Base-by-base conservation (phyloP, 1,140 invertebrate genomes). In the Andricus grossulariae region DNA sequence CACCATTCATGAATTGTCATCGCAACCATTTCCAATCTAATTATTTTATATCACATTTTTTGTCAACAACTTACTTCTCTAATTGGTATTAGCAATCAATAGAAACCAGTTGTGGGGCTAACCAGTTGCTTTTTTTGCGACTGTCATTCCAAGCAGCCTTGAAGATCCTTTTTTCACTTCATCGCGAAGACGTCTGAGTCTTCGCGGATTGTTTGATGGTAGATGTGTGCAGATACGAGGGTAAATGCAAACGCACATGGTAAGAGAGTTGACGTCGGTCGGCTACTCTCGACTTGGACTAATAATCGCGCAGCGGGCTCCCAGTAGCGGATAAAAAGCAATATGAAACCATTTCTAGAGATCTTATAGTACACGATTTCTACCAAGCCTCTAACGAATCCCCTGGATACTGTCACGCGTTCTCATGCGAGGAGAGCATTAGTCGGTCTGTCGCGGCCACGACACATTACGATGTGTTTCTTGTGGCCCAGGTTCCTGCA, bases 401-500 rank as follows among this genome's bases (percentile, higher is more conserved):
- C 54, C 54, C 49, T 8, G 54, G 66, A 76, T 49, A 74, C 52
- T 80, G 75, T 79, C 78, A 75, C 73, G 75, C 70, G 50, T 71
- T 80, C 85, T 83, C 86, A 87, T 86, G 86, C 85, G 78, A 87
- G 79, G 52, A 78, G 83, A 78, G 77, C 86, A 88, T 88, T 88
- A 88, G 80, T 81, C 55, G 70, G 19, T 57, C 72, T 82, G 80
- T 73, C 25, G 25, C 25, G 78, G 74, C 66, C 21, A 78, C 80
- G 81, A 83, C 71, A 77, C 81, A 86, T 86, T 87, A 86, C 80
- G 80, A 75, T 55, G 70, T 52, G 73, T 84, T 88, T 88, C 86
- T 87, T 87, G 82, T 83, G 77, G 16, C 50, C 73, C 80, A 71
- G 55, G 55, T 72, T 51, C 49, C 50, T 74, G 21, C 70, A 45